These are phyloP conservation scores for Smutsia gigantea DNA, from an alignment of 2,797 vertebrate species.

Conservation along the genomic window DNA sequence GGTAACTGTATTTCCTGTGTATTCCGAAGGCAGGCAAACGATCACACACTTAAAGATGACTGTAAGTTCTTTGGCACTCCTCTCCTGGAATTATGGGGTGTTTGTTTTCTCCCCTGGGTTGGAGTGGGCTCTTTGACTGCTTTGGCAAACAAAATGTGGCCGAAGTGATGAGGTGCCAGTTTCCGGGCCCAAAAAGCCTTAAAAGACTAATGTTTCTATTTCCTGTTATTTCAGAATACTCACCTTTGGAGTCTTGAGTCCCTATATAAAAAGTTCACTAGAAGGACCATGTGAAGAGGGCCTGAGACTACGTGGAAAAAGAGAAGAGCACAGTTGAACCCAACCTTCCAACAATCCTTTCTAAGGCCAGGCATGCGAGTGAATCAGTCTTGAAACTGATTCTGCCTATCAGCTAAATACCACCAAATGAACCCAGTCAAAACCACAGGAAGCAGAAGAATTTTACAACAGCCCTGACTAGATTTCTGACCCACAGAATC, in stretches of 20 bases:
- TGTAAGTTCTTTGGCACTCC: not conserved
- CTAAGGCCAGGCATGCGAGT: not conserved
- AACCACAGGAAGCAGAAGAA: not conserved
- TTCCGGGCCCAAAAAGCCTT: not conserved
- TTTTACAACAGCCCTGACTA: not conserved
- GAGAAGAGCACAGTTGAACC: not conserved
- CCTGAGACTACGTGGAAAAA: not conserved
- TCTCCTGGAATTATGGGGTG: not conserved
- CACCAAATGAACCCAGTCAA: not conserved
- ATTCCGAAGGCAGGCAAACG: not conserved
- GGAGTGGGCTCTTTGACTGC: not conserved
- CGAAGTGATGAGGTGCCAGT: not conserved
- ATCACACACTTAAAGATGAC: not conserved
- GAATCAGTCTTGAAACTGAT: not conserved
- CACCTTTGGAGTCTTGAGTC: not conserved
- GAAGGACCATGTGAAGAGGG: not conserved
- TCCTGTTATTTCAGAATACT: not conserved
- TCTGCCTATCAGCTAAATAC: not conserved
- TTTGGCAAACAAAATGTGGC: not conserved
- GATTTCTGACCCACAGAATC: not conserved
- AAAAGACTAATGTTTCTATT: not conserved
- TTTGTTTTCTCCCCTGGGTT: not conserved
- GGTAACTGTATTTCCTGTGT: not conserved
- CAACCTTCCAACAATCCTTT: not conserved
- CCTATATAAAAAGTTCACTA: not conserved